Evolutionary conservation across 2,888 invertebrate genomes (phyloP).

Genomic region (Plebejus anna): DNA sequence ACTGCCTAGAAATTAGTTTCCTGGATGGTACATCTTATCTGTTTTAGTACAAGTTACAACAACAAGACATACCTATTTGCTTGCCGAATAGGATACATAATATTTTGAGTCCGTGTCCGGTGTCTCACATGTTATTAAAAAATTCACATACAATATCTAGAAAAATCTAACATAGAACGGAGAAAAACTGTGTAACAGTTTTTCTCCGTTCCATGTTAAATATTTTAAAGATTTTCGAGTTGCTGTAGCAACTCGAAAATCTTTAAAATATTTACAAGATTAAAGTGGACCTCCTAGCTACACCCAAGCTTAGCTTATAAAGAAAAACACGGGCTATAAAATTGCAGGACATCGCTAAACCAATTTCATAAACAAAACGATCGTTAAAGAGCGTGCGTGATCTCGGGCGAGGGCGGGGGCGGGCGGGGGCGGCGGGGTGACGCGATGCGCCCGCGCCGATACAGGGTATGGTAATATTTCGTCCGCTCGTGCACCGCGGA

Average conservation of each 20-base stretch:
- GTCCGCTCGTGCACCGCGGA: slow-evolving; percentile 62
- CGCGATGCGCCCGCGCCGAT: slow-evolving; percentile 40
- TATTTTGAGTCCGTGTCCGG: too few species aligned
- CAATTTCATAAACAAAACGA: slow-evolving; percentile 18
- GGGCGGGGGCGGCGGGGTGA: slow-evolving; percentile 35
- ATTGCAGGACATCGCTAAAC: slow-evolving; percentile 20
- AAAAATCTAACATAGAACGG: too few species aligned
- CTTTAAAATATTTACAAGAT: background rate
- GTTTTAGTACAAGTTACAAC: too few species aligned
- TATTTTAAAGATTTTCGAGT: background rate
- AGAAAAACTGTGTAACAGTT: too few species aligned
- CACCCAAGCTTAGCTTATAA: background rate
- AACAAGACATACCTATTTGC: too few species aligned
- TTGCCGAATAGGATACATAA: too few species aligned
- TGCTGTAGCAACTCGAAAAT: background rate
- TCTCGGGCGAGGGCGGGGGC: slow-evolving; percentile 1
- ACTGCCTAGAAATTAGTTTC: too few species aligned
- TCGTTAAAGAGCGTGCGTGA: slow-evolving; percentile 21
- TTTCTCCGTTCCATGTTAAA: too few species aligned
- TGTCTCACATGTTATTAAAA: too few species aligned
- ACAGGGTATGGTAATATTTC: slow-evolving; percentile 68
- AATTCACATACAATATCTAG: too few species aligned
- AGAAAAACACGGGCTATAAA: background rate
- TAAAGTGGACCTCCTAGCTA: background rate
- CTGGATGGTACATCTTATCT: too few species aligned